These are phyloP conservation scores for Myoxocephalus aenaeus DNA, from an alignment of 2,797 vertebrate genomes.

Conservation along the genomic window DNA sequence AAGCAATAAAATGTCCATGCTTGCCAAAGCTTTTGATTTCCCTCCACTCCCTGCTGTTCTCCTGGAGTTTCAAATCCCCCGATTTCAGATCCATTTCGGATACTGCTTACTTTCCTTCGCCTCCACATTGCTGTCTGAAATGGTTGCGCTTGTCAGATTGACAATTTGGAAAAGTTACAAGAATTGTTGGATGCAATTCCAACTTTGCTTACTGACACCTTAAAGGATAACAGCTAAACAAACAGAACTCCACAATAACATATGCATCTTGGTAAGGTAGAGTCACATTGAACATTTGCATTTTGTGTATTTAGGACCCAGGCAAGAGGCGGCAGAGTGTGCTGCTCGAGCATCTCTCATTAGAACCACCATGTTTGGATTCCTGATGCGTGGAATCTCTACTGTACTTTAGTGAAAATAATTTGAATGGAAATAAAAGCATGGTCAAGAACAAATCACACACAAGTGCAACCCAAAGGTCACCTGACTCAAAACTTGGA, in stretches of 20 bases:
- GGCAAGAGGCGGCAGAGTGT: background rate
- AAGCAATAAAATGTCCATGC: background rate
- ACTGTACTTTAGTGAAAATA: conserved; percentile 3
- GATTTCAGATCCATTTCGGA: background rate
- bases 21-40: background rate
- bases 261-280: background rate
- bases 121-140: background rate
- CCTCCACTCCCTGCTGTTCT: background rate
- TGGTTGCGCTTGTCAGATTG: background rate
- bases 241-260: background rate
- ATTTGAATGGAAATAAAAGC: conserved; percentile 22
- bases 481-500: conserved; percentile 23
- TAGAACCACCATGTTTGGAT: background rate
- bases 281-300: background rate
- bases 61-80: background rate
- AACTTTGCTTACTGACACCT: background rate
- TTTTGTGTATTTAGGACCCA: background rate
- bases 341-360: conserved; percentile 1
- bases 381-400: background rate
- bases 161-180: background rate
- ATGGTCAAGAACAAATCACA: background rate
- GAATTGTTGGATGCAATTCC: background rate
- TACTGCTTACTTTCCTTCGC: background rate
- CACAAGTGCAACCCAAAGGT: conserved; percentile 25
- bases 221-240: background rate